These are phyloP conservation scores for Heteronetta atricapilla DNA, from an alignment of 2,113 vertebrate species.

Conservation along the genomic window DNA sequence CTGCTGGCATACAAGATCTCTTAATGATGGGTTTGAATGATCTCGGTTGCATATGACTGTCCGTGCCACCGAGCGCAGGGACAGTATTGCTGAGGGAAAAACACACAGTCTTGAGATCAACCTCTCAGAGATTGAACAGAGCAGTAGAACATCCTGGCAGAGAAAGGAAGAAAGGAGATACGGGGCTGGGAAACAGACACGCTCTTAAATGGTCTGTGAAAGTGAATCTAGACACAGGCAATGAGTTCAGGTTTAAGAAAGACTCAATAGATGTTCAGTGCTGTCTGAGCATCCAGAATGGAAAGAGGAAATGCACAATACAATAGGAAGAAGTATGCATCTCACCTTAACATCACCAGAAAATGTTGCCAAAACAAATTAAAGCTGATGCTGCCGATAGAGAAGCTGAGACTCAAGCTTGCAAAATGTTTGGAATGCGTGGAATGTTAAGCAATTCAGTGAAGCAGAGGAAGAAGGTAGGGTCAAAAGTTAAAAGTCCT, in stretches of 20 bases:
- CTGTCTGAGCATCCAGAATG: not conserved
- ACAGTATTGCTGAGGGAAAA: not conserved
- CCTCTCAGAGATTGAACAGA: not conserved
- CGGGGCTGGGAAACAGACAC: not conserved
- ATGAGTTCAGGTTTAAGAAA: not conserved
- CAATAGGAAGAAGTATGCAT: not conserved
- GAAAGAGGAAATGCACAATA: not conserved
- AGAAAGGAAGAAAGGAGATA: not conserved
- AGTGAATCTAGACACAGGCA: not conserved
- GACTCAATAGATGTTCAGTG: not conserved
- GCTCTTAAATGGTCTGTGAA: not conserved
- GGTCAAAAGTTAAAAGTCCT: not conserved
- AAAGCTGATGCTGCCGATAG: not conserved
- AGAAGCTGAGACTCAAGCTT: not conserved
- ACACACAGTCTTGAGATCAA: not conserved
- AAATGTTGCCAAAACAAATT: not conserved
- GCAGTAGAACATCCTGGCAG: not conserved
- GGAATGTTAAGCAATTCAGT: not conserved
- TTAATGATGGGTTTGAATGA: not conserved
- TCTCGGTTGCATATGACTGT: not conserved
- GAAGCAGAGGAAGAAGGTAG: not conserved
- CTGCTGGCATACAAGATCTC: not conserved
- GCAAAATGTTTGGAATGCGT: not conserved
- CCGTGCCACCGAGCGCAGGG: not conserved
- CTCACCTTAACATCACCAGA: not conserved